Percentiles rank a stretch among this genome's conserved stretches.
Evolutionary conservation across 2,888 invertebrate species (phyloP).

Genomic region (Synanthedon andrenaeformis): DNA sequence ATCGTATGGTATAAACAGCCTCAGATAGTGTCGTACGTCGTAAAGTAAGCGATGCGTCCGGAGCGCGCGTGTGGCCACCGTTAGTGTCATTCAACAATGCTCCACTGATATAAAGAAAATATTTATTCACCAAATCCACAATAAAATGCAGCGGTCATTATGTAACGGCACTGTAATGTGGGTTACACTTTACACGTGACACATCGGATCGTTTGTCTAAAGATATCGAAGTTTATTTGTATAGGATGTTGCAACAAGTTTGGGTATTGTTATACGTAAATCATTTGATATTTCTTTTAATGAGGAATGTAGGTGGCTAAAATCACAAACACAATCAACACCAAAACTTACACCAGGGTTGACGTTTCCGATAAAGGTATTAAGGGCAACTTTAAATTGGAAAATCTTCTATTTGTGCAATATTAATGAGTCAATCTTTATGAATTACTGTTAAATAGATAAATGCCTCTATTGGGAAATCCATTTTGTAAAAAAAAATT

Average conservation of each 20-base stretch:
- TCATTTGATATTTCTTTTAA: too few relatives aligned
- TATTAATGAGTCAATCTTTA: too few relatives aligned
- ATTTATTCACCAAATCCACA: conserved; percentile 64
- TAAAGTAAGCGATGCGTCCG: conserved; percentile 24
- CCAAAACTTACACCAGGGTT: too few relatives aligned
- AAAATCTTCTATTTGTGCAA: too few relatives aligned
- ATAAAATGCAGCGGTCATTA: conserved; percentile 44
- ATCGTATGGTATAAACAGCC: conserved; percentile 37
- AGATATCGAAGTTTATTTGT: conserved; percentile 29
- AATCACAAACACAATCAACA: too few relatives aligned
- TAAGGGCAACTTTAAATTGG: too few relatives aligned
- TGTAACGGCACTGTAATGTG: conserved; percentile 44
- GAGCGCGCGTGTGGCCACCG: conserved; percentile 63
- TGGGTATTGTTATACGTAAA: too few relatives aligned
- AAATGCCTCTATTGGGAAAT: too few relatives aligned
- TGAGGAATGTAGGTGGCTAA: too few relatives aligned
- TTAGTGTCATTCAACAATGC: conserved; percentile 60
- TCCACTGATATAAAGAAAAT: conserved; percentile 67
- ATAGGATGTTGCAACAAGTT: background rate
- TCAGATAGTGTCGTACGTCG: conserved; percentile 23
- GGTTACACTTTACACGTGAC: conserved; percentile 14
- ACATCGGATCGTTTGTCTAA: conserved; percentile 23
- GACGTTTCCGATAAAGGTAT: too few relatives aligned
- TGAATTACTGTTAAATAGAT: too few relatives aligned
- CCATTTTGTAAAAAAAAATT: too few relatives aligned